Conservation (phyloP, 2,797 vertebrate genomes). For the Naso thynnoides region DNA sequence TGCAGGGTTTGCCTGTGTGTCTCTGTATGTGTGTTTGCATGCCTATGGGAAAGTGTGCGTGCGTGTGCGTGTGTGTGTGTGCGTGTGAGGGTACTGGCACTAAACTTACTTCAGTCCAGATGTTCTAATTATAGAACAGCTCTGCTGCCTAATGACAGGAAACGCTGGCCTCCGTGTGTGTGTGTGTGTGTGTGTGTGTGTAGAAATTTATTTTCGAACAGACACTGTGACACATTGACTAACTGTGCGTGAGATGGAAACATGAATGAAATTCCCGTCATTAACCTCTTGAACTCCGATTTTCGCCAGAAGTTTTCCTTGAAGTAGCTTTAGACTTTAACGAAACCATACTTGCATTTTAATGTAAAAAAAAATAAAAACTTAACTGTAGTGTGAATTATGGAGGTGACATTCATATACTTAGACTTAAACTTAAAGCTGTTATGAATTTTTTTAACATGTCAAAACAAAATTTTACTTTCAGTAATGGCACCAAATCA, state of each 20-base stretch:
- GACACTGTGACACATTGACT: conserved; percentile 34
- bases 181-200: conserved; percentile 22
- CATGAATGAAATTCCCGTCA: conserved; percentile 61
- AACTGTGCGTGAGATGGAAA: conserved; percentile 47
- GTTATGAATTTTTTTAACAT: too few relatives aligned
- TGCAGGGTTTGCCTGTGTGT: conserved; percentile 22
- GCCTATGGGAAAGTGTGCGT: conserved; percentile 14
- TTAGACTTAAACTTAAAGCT: neutral
- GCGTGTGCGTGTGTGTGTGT: conserved; percentile 21
- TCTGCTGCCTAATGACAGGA: conserved; percentile 78
- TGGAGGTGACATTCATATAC: neutral
- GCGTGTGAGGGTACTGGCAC: conserved; percentile 51
- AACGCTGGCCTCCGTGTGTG: conserved; percentile 55
- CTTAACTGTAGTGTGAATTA: neutral
- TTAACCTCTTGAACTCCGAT: conserved; percentile 62
- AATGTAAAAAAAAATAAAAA: neutral
- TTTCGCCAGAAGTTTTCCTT: conserved; percentile 39
- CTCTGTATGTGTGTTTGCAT: conserved; percentile 28
- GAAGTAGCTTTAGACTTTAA: conserved; percentile 11
- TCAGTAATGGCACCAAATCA: too few relatives aligned
- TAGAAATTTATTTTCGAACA: conserved; percentile 26
- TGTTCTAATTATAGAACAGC: conserved; percentile 80
- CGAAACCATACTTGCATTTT: neutral
- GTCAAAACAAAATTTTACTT: neutral
- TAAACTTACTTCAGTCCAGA: conserved; percentile 76